Evolutionary conservation across 2,113 vertebrate genomes (phyloP).

Genomic region (Eleginops maclovinus): DNA sequence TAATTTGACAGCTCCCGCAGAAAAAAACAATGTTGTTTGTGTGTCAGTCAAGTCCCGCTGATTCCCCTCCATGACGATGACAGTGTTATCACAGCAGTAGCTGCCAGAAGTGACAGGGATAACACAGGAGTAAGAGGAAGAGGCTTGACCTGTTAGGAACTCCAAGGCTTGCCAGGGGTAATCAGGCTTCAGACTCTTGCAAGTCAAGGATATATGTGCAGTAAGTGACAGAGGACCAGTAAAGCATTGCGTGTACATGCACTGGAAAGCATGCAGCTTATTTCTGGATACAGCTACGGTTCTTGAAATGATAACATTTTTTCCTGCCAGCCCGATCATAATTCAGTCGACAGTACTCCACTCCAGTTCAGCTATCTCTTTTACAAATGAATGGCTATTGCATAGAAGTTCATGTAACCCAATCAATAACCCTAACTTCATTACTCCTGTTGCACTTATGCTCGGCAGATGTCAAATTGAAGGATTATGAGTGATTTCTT

Average conservation of each 20-base stretch:
- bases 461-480: slow-evolving; percentile 79
- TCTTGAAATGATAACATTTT: slow-evolving; percentile 47
- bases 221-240: slow-evolving; percentile 17
- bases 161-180: slow-evolving; percentile 25
- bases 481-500: slow-evolving; percentile 78
- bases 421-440: slow-evolving; percentile 82
- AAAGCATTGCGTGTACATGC: slow-evolving; percentile 1
- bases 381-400: slow-evolving; percentile 69
- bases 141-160: slow-evolving; percentile 41
- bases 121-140: slow-evolving; percentile 42
- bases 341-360: slow-evolving; percentile 41
- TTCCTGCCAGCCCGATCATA: slow-evolving; percentile 45
- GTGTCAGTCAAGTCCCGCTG: slow-evolving; percentile 32
- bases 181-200: slow-evolving; percentile 27
- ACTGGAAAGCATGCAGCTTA: slow-evolving; percentile 10
- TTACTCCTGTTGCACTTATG: slow-evolving; percentile 79
- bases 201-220: slow-evolving; percentile 7
- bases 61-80: slow-evolving; percentile 11
- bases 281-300: slow-evolving; percentile 39
- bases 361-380: slow-evolving; percentile 58
- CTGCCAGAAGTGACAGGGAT: slow-evolving; percentile 48
- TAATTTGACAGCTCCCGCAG: slow-evolving; percentile 9
- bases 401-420: slow-evolving; percentile 73
- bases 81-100: slow-evolving; percentile 36
- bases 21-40: slow-evolving; percentile 6